These are phyloP conservation scores for Noctua janthina DNA, from an alignment of 2,888 invertebrate genomes.

Conservation along the genomic window DNA sequence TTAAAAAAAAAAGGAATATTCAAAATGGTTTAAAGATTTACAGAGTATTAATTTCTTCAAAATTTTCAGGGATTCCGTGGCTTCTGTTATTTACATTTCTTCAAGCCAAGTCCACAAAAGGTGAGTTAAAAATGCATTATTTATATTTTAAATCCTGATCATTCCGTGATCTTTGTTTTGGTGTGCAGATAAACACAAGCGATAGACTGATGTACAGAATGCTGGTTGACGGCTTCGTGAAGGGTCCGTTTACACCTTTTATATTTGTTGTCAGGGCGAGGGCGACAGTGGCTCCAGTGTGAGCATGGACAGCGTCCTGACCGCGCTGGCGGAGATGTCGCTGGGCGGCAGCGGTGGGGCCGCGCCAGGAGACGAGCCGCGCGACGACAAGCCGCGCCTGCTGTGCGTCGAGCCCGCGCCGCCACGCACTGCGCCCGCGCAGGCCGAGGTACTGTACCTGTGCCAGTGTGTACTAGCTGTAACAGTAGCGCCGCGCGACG, in stretches of 20 bases:
- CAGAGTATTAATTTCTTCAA: neutral
- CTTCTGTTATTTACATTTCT: slow-evolving; percentile 94
- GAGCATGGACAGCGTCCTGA: slow-evolving; percentile 82
- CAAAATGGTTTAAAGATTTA: neutral
- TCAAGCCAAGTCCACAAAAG: slow-evolving; percentile 91
- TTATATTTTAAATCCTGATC: neutral
- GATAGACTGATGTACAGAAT: neutral
- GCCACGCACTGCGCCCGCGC: slow-evolving; percentile 60
- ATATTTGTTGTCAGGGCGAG: slow-evolving; percentile 77
- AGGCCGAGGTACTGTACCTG: neutral
- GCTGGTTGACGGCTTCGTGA: neutral
- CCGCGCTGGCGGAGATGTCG: slow-evolving; percentile 82
- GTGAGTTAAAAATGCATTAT: slow-evolving; percentile 68
- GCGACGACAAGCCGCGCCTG: slow-evolving; percentile 75
- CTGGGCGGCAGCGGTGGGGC: slow-evolving; percentile 78
- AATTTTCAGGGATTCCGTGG: slow-evolving; percentile 90
- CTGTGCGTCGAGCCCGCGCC: slow-evolving; percentile 72
- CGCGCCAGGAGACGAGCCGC: slow-evolving; percentile 79
- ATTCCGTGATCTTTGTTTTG: neutral
- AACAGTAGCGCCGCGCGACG: slow-evolving; percentile 74
- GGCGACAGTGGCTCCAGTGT: slow-evolving; percentile 76
- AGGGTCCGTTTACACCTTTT: neutral
- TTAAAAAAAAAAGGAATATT: neutral
- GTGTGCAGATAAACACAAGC: neutral
- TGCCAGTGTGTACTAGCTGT: too few relatives aligned